A percentile compares a stretch with the other conserved stretches of the same genome.
Conservation (phyloP, 2,797 vertebrate genomes). For the Pteronotus mesoamericanus region DNA sequence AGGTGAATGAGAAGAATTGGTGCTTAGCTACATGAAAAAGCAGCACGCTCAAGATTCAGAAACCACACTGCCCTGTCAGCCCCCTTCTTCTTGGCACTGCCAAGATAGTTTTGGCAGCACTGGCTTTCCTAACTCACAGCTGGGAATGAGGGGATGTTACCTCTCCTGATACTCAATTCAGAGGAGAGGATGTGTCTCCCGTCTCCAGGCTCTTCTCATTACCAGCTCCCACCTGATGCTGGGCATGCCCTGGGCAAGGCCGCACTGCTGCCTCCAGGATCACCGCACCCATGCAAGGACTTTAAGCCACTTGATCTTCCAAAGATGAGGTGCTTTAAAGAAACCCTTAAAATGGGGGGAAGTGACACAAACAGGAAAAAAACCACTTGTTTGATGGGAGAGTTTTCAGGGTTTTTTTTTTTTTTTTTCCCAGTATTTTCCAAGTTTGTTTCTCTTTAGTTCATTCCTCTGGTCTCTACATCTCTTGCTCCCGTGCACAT, state of each 20-base stretch:
- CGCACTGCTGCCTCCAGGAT: neutral
- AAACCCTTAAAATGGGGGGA: conserved; percentile 16
- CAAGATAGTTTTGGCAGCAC: neutral
- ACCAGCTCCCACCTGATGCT: neutral
- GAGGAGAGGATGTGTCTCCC: neutral
- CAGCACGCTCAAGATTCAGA: neutral
- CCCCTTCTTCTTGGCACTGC: neutral
- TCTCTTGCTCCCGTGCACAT: conserved; percentile 18
- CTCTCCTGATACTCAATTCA: neutral
- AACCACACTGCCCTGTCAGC: neutral
- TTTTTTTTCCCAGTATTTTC: conserved; percentile 46
- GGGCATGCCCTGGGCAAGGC: neutral
- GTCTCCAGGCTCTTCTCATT: neutral
- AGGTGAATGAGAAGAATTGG: neutral
- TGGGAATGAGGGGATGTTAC: neutral
- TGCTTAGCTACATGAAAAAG: neutral
- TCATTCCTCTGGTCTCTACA: conserved; percentile 68
- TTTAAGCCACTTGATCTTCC: conserved; percentile 27
- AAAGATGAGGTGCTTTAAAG: conserved; percentile 41
- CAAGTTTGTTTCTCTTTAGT: conserved; percentile 66
- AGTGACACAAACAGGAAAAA: conserved; percentile 47
- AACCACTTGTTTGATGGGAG: conserved; percentile 64
- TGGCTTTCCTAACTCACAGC: neutral
- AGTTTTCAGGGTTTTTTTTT: conserved; percentile 36
- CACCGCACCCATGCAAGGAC: neutral